Conservation (phyloP, 2,797 vertebrate species). For the Lates japonicus region DNA sequence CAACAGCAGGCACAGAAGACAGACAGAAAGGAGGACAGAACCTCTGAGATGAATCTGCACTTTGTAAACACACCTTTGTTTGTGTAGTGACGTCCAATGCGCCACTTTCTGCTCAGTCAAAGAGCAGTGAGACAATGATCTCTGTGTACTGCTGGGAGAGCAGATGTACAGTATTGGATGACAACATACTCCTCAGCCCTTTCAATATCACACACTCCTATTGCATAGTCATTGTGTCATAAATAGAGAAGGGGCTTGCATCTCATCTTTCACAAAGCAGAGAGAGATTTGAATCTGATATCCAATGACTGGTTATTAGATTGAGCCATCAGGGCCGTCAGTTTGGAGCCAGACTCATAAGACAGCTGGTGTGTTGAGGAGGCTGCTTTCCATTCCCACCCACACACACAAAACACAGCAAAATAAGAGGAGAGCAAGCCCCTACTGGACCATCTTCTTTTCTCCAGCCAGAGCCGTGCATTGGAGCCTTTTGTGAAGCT, state of each 20-base stretch:
- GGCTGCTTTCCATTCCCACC: slow-evolving; percentile 53
- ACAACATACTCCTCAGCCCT: slow-evolving; percentile 59
- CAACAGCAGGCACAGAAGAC: not conserved
- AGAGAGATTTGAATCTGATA: slow-evolving; percentile 69
- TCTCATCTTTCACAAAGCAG: slow-evolving; percentile 73
- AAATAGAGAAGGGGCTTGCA: slow-evolving; percentile 64
- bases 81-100: slow-evolving; percentile 25
- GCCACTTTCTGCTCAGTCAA: slow-evolving; percentile 35
- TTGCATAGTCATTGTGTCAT: slow-evolving; percentile 70
- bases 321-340: slow-evolving; percentile 67
- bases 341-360: slow-evolving; percentile 73
- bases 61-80: slow-evolving; percentile 64
- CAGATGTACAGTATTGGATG: slow-evolving; percentile 74
- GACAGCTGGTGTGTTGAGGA: slow-evolving; percentile 60
- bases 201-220: slow-evolving; percentile 62
- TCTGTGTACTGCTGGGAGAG: slow-evolving; percentile 57
- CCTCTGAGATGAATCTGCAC: slow-evolving; percentile 25
- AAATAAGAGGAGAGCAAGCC: slow-evolving; percentile 33
- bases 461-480: slow-evolving; percentile 42
- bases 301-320: slow-evolving; percentile 76
- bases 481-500: slow-evolving; percentile 38
- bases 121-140: slow-evolving; percentile 64
- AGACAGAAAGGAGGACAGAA: slow-evolving; percentile 2
- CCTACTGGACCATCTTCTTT: slow-evolving; percentile 41
- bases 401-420: slow-evolving; percentile 27